A percentile compares a stretch with the other conserved stretches of the same genome.
These are phyloP conservation scores for Xylophagus ater DNA, from an alignment of 2,888 invertebrate species.

Conservation along the genomic window DNA sequence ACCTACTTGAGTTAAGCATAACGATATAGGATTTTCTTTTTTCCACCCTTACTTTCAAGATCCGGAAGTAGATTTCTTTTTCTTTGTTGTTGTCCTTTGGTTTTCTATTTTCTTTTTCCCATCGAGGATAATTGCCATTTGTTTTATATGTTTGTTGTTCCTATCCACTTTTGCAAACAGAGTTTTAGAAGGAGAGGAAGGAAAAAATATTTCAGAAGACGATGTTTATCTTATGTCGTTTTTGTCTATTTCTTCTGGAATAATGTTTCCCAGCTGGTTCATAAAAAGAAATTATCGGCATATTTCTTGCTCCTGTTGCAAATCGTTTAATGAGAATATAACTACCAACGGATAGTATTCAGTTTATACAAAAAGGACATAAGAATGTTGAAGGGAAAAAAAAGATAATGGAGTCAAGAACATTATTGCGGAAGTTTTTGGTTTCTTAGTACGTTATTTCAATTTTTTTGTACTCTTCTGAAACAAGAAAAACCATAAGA, in stretches of 20 bases:
- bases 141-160: conserved; percentile 9
- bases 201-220: conserved; percentile 9
- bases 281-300: conserved; percentile 41
- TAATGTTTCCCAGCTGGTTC: conserved; percentile 41
- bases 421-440: conserved; percentile 22
- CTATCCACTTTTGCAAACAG: neutral
- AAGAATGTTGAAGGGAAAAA: conserved; percentile 7
- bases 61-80: too few species aligned
- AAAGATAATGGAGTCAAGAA: conserved; percentile 21
- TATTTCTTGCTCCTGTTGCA: conserved; percentile 27
- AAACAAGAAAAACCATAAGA: too few species aligned
- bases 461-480: too few species aligned
- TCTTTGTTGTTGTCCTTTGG: too few species aligned
- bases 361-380: conserved; percentile 8
- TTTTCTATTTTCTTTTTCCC: conserved; percentile 12
- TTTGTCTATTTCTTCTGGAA: conserved; percentile 18
- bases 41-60: too few species aligned
- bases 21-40: too few species aligned
- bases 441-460: too few species aligned
- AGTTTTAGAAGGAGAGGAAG: neutral
- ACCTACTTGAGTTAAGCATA: too few species aligned
- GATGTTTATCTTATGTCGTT: conserved; percentile 19
- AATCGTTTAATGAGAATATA: conserved; percentile 40
- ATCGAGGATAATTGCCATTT: conserved; percentile 16
- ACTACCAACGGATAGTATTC: conserved; percentile 21